Base-by-base conservation (phyloP, 2,113 vertebrate species). In the Atrichornis clamosus region DNA sequence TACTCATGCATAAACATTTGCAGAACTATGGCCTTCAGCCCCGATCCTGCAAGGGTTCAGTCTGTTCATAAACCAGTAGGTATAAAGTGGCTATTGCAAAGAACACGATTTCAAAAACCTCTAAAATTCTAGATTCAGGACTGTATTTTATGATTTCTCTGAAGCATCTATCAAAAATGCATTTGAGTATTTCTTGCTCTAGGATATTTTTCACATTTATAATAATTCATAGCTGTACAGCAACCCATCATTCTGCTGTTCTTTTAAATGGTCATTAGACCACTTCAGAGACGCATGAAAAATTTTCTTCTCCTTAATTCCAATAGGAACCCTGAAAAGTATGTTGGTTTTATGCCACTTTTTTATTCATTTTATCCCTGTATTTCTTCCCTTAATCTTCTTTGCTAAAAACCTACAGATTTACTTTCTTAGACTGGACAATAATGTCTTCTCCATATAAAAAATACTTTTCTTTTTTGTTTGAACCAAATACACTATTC, bases 1-100 rank as follows among this genome's bases (percentile, higher is more conserved):
- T 72, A 37, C 55, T 81, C 73, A 89, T 94, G 44, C 60, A 95
- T 80, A 93, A 92, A 86, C 60, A 87, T 92, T 82, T 82, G 64
- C 33, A 90, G 88, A 87, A 87, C 62, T 87, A 68, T 58, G 60
- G 68, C 69, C 86, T 91, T 93, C 73, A 95, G 49, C 78, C 53
- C 17, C 3, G 8, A 11, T 23, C 28, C 46, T 68, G 79, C 56
- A 94, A 89, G 95, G n/a, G 42, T 77, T 59, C 46, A 72, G n/a
- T 72, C 80, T 90, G 44, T 62, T 94, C 50, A 44, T 72, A 84
- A 96, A n/a, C 53, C 26, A 56, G 86, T 23, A 90, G 55, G 79
- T 70, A 94, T 84, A 75, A 85, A 93, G 68, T 41, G 18, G 42
- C 10, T 89, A 89, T 60, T 84, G 49, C 90, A 78, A 89, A 90